Conservation (phyloP, 1,140 invertebrate species). For the Amyelois transitella region DNA sequence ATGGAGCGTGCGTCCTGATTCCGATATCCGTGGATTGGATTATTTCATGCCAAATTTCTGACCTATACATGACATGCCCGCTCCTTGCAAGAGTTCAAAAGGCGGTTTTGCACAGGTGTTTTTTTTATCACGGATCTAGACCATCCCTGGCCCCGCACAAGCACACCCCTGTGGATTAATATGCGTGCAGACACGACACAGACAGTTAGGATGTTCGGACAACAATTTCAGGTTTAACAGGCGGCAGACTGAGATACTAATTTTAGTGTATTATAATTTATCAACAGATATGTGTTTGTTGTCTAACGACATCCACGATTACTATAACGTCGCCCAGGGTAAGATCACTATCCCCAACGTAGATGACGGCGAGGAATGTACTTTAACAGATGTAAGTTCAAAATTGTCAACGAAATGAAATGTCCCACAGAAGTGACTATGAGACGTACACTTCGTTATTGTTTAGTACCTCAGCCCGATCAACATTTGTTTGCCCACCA, state of each 20-base stretch:
- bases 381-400: conserved; percentile 83
- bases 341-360: conserved; percentile 96
- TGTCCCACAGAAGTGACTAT: conserved; percentile 22
- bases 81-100: conserved; percentile 57
- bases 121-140: conserved; percentile 17
- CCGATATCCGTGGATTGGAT: conserved; percentile 42
- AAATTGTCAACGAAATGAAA: conserved; percentile 14
- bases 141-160: conserved; percentile 38
- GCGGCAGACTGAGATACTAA: conserved; percentile 6
- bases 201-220: conserved; percentile 13
- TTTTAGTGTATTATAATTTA: conserved; percentile 29
- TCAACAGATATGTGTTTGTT: conserved; percentile 86
- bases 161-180: conserved; percentile 29
- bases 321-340: conserved; percentile 97
- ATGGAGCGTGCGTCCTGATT: conserved; percentile 58
- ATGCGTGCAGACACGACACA: conserved; percentile 14
- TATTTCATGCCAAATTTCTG: conserved; percentile 46
- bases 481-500: neutral
- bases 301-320: conserved; percentile 90
- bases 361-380: conserved; percentile 97
- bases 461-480: neutral
- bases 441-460: conserved; percentile 6
- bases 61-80: conserved; percentile 53
- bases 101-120: conserved; percentile 55
- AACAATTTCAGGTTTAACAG: neutral